A percentile compares a stretch with the other conserved stretches of the same genome.
These are phyloP conservation scores for Chaetops frenatus DNA, from an alignment of 2,113 vertebrate genomes.

Conservation along the genomic window DNA sequence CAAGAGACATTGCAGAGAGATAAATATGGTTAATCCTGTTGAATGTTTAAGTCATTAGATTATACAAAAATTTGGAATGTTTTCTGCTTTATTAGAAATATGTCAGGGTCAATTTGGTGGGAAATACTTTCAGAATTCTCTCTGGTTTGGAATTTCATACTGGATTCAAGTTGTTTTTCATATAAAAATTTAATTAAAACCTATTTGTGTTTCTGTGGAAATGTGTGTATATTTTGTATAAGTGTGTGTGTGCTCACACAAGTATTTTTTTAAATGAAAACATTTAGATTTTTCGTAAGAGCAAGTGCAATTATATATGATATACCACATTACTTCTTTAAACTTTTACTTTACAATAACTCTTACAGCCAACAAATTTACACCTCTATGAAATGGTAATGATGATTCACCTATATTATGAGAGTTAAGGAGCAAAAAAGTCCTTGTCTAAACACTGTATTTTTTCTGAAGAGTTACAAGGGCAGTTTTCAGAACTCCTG, in stretches of 20 bases:
- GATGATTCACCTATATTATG: not conserved
- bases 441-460: fast-evolving
- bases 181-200: not conserved
- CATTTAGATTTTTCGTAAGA: fast-evolving
- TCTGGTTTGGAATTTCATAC: not conserved
- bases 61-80: not conserved
- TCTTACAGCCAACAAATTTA: not conserved
- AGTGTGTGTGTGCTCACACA: fast-evolving
- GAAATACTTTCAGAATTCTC: not conserved
- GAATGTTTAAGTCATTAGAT: not conserved
- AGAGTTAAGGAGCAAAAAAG: not conserved
- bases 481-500: not conserved
- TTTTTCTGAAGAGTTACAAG: not conserved
- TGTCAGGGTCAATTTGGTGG: fast-evolving
- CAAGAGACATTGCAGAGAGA: not conserved
- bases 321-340: not conserved
- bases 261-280: not conserved
- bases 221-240: not conserved
- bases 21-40: not conserved
- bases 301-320: not conserved
- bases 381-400: not conserved
- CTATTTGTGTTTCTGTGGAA: not conserved
- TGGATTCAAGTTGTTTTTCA: fast-evolving
- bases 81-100: not conserved
- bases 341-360: not conserved